Base-by-base conservation (phyloP, 2,113 vertebrate genomes). In the Larimichthys polyactis region DNA sequence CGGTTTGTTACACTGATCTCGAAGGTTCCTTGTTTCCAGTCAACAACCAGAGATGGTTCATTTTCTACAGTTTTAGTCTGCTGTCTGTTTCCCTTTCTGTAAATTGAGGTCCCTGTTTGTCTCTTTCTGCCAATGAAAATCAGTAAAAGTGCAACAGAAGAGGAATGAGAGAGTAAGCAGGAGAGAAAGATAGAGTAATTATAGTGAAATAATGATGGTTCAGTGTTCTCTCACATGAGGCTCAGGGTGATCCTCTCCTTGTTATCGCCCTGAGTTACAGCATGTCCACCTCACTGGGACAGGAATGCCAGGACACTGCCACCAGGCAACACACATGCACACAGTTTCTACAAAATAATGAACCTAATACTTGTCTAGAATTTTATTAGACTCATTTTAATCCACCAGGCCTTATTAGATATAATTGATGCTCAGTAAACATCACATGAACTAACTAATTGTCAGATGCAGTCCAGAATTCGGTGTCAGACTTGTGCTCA, bases 201-300 rank as follows among this genome's bases (percentile, higher is more conserved):
- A 81, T 36, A 24, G 8, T 62, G 74, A 76, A 80, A 85, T 90
- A 86, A 87, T 78, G 59, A 87, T 68, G 74, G 44, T 32, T 79
- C 12, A 3, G 20, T 67, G 69, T 51, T 67, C 27, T 72, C 60
- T 71, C 24, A 36, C 54, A 68, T 6, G 4, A 59, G 70, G 64
- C 46, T 71, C 54, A 24, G 65, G 55, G 52, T 73, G 58, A 77
- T 75, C n/a, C 48, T 69, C 17, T 74, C 24, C 52, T 57, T 64
- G 44, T 82, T 64, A 64, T 82, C 70, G 12, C 75, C 63, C 55
- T 51, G 46, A 81, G 71, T 86, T 73, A 68, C 74, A 65, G 43
- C 49, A 32, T 20, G 2, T 77, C 67, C 74, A 77, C 62, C 63
- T 67, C 16, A 24, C 52, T 27, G n/a, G 19, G 46, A 29, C 66